A percentile compares a stretch with the other conserved stretches of the same genome.
Evolutionary conservation across 2,113 vertebrate species (phyloP).

Genomic region (Alethe diademata): DNA sequence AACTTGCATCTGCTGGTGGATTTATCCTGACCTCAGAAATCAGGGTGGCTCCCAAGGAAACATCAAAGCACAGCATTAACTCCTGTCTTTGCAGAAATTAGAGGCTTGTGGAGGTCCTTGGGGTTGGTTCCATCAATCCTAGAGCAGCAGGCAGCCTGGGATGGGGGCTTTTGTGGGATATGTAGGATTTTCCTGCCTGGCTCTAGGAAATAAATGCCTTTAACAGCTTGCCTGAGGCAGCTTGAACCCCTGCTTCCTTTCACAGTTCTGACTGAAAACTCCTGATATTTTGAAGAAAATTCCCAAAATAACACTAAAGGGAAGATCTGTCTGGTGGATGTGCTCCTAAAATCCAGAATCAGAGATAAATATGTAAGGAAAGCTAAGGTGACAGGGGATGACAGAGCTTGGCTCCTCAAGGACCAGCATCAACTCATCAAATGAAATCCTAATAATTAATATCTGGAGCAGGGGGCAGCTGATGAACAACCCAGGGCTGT

Average conservation of each 20-base stretch:
- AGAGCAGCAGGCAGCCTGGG: rapidly evolving
- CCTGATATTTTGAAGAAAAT: background rate
- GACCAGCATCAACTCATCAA: background rate
- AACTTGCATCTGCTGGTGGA: background rate
- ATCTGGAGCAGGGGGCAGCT: background rate
- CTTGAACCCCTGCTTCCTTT: rapidly evolving
- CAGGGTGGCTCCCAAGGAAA: rapidly evolving
- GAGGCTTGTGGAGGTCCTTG: background rate
- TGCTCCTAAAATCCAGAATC: background rate
- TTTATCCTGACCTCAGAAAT: rapidly evolving
- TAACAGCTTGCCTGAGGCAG: background rate
- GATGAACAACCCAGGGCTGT: rapidly evolving
- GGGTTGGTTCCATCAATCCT: background rate
- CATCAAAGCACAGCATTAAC: background rate
- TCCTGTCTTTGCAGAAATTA: background rate
- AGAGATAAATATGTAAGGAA: rapidly evolving
- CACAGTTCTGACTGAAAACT: background rate
- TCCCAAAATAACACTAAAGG: background rate
- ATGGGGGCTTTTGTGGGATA: rapidly evolving
- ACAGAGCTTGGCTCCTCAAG: background rate
- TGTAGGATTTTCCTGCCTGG: background rate
- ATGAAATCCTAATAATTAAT: background rate
- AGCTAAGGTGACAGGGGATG: background rate
- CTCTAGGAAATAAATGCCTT: background rate
- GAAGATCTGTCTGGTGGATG: background rate